Percentiles rank a stretch among this genome's conserved stretches.
Evolutionary conservation across 2,113 vertebrate genomes (phyloP).

Genomic region (Alaudala cheleensis): DNA sequence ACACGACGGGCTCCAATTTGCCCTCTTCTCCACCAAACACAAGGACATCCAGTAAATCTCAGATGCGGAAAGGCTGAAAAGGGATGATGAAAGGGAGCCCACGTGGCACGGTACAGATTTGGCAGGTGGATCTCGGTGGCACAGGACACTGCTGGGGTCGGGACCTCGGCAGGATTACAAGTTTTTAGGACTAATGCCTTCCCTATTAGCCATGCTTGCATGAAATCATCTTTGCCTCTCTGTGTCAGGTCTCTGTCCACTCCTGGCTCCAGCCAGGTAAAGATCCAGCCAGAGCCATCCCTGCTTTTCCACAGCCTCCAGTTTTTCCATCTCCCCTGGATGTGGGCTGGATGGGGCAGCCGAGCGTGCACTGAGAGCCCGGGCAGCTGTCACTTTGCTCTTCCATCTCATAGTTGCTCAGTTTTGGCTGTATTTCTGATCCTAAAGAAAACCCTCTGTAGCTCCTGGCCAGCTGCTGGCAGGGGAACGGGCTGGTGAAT

Average conservation of each 20-base stretch:
- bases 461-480: constrained; percentile 14
- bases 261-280: not conserved
- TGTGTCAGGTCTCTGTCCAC: fast-evolving
- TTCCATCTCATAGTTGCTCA: not conserved
- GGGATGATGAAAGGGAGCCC: constrained; percentile 47
- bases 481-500: constrained; percentile 26
- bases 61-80: constrained; percentile 11
- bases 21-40: constrained; percentile 48
- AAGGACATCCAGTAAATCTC: constrained; percentile 54
- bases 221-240: not conserved
- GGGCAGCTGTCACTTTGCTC: constrained; percentile 1
- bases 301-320: not conserved
- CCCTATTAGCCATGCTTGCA: not conserved
- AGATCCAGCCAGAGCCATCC: not conserved
- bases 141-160: constrained; percentile 18
- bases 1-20: constrained; percentile 50
- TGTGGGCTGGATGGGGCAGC: not conserved
- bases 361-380: not conserved
- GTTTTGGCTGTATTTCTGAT: not conserved
- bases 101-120: not conserved
- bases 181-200: not conserved
- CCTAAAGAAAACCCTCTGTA: not conserved
- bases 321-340: not conserved
- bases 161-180: constrained; percentile 18
- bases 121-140: not conserved